Evolutionary conservation across 2,113 vertebrate genomes (phyloP).

Genomic region (Myanophis thanlyinensis): DNA sequence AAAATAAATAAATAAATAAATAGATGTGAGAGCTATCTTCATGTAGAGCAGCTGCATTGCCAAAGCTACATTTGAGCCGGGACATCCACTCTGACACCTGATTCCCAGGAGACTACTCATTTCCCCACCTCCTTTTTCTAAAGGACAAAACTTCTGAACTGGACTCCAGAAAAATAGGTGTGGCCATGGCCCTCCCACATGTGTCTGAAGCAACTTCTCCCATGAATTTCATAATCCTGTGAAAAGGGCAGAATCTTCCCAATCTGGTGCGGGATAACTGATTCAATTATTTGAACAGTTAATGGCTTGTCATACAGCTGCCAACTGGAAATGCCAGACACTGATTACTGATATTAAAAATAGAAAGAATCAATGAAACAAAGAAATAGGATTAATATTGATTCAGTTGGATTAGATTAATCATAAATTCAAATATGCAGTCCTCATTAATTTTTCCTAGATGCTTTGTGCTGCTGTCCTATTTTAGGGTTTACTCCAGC

Average conservation of each 20-base stretch:
- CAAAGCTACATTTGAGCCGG: background rate
- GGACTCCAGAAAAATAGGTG: background rate
- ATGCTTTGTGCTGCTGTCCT: slow-evolving; percentile 23
- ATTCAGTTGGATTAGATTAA: background rate
- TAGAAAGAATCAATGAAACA: background rate
- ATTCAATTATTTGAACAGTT: background rate
- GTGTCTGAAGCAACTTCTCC: background rate
- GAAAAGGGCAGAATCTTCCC: background rate
- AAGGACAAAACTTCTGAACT: background rate
- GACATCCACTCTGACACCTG: background rate
- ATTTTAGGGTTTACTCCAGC: slow-evolving; percentile 46
- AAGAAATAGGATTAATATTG: background rate
- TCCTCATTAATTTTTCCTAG: slow-evolving; percentile 53
- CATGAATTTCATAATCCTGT: background rate
- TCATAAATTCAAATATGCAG: background rate
- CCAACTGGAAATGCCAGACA: background rate
- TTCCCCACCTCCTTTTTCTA: background rate
- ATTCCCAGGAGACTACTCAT: background rate
- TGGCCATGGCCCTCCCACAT: background rate
- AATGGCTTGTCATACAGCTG: background rate
- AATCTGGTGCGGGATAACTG: background rate
- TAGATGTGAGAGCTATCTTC: background rate
- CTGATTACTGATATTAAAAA: background rate
- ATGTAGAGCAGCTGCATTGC: background rate
- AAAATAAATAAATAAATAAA: too few relatives aligned